A percentile compares a stretch with the other conserved stretches of the same genome.
Evolutionary conservation across 2,797 vertebrate genomes (phyloP).

Genomic region (Arctocebus calabarensis): DNA sequence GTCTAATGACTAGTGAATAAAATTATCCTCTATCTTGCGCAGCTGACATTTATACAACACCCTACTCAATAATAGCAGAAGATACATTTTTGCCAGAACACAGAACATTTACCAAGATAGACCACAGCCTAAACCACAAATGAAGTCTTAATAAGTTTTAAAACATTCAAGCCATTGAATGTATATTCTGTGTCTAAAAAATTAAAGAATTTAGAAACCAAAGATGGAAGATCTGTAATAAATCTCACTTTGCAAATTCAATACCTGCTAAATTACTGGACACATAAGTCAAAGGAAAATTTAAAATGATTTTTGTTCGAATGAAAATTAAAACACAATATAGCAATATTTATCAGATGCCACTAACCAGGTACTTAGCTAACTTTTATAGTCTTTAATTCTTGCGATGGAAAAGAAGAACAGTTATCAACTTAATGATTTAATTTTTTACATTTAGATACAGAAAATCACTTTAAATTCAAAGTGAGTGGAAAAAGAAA

Average conservation of each 20-base stretch:
- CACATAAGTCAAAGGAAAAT: neutral
- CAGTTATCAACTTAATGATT: neutral
- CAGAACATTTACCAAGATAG: neutral
- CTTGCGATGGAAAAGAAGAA: neutral
- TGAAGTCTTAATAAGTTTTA: neutral
- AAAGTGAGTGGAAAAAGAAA: neutral
- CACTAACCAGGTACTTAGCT: neutral
- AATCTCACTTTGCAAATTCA: constrained; percentile 14
- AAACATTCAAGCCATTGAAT: neutral
- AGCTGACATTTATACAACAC: neutral
- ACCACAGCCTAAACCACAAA: neutral
- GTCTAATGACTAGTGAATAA: neutral
- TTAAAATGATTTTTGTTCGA: neutral
- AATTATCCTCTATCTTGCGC: neutral
- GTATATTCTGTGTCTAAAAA: neutral
- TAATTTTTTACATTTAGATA: constrained; percentile 1
- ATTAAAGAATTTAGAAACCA: neutral
- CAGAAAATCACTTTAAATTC: neutral
- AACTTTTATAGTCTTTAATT: neutral
- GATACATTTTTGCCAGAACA: neutral
- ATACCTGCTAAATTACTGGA: neutral
- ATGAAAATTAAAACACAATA: constrained; percentile 7
- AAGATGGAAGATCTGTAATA: neutral
- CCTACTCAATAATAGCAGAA: neutral
- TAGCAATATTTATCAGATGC: neutral